Evolutionary conservation across 2,113 vertebrate genomes (phyloP), one percentile per base, ranked within the genome.

Genomic region (Chitala chitala): DNA sequence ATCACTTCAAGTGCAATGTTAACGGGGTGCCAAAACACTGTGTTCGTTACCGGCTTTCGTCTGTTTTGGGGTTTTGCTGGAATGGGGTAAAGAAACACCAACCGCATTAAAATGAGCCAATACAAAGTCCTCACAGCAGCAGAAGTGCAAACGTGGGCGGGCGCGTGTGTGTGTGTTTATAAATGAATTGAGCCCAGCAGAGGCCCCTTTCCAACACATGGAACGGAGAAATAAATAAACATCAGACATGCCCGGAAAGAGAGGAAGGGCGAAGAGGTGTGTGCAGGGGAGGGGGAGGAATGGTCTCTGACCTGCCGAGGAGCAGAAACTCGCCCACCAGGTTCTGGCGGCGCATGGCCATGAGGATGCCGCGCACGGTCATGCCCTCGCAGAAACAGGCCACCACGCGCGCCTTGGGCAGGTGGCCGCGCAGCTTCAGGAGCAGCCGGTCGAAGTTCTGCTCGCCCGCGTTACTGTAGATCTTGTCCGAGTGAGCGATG

Each of bases 331-430:
- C 94, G 76, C 95, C 96, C 0, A 92, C 90, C 0, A 98, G 90
- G 13, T 91, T 93, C 81, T 96, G 89, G 2, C 97, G 93, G 24
- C 94, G 91, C 96, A 99, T 98, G 5, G 97, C 96, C 95, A 98
- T 98, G 48, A 99, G 84, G 75, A 99, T 94, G 48, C 96, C 96
- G 29, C 97, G 88, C 68, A 99, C 93, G 0, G 97, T 99, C 97
- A 99, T 99, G 81, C 97, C 97, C 66, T 99, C 97, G 20, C 97
- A 99, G 90, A 98, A 99, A 85, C 97, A 99, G 0, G 93, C 97
- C 26, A 98, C 96, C 55, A 99, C 97, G 15, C 96, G 88, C 0
- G 97, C 97, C 79, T 98, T 98, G 78, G 96, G 96, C 81, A 98
- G 86, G 77, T 98, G 95, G 46, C 89, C 92, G 12, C 87, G 86